A percentile compares a stretch with the other conserved stretches of the same genome.
phyloP scores from a whole-genome alignment of 2,888 invertebrate genomes.

The Oscheius sp. region DNA sequence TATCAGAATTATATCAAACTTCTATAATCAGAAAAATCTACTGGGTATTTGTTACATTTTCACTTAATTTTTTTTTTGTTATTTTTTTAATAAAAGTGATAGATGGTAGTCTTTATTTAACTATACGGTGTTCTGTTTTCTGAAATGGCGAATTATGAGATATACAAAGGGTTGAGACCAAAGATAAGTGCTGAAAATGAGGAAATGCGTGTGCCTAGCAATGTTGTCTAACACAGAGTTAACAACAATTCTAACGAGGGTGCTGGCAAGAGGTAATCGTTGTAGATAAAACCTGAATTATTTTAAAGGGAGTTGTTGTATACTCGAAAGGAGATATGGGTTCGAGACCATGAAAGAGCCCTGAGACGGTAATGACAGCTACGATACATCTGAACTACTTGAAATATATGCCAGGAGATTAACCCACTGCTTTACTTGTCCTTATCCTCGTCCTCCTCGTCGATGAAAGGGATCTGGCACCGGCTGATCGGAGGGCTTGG shows the following conservation, averaged over 20 bases:
- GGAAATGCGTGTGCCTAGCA: slow-evolving; percentile 12
- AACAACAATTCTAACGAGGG: neutral
- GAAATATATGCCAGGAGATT: neutral
- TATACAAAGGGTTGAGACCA: slow-evolving; percentile 16
- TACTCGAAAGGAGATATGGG: slow-evolving; percentile 22
- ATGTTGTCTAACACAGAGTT: neutral
- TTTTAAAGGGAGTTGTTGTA: slow-evolving; percentile 14
- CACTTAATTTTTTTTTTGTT: neutral
- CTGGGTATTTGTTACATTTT: neutral
- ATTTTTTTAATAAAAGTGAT: neutral
- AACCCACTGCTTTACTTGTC: neutral
- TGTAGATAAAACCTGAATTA: neutral
- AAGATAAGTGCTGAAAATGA: slow-evolving; percentile 12
- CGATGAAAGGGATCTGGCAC: slow-evolving; percentile 46
- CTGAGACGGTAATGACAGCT: slow-evolving; percentile 5
- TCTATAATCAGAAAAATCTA: neutral
- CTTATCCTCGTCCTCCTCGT: slow-evolving; percentile 42
- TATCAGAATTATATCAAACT: too few relatives aligned
- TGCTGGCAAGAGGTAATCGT: slow-evolving; percentile 28
- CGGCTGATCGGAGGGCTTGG: slow-evolving; percentile 47
- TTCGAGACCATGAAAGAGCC: slow-evolving; percentile 19
- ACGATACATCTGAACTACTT: slow-evolving; percentile 12
- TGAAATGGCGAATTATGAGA: slow-evolving; percentile 22
- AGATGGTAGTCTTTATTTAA: neutral
- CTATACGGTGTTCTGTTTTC: neutral